phyloP scores from a whole-genome alignment of 2,797 vertebrate species.

The Hylomyscus alleni region DNA sequence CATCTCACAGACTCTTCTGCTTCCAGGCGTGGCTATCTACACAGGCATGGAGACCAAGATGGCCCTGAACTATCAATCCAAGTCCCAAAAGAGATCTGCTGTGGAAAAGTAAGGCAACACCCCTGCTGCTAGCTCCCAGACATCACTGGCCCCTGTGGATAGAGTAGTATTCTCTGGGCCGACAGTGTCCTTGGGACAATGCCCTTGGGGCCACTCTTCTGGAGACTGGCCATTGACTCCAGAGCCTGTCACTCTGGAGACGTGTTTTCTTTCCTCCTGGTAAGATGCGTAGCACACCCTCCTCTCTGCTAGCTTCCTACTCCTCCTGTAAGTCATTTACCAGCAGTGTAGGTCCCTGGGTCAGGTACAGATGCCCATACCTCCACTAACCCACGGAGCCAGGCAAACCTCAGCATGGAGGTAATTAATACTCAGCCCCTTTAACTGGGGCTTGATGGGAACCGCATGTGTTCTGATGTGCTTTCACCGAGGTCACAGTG shows the following conservation, averaged over 20 bases:
- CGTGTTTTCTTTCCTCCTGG: too few relatives aligned
- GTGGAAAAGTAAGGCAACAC: conserved; percentile 95
- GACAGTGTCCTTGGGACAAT: neutral
- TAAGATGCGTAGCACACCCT: neutral
- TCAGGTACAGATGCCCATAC: neutral
- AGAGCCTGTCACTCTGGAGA: accelerated
- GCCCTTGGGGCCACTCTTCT: neutral
- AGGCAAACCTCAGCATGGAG: neutral
- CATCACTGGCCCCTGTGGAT: neutral
- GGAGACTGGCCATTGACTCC: neutral
- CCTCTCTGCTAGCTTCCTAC: too few relatives aligned
- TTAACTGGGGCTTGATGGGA: neutral
- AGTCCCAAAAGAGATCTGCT: conserved; percentile 98
- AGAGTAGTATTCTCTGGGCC: too few relatives aligned
- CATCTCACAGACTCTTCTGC: neutral
- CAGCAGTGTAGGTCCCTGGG: accelerated
- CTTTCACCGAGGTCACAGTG: neutral
- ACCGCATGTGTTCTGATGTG: accelerated
- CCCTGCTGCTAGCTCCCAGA: neutral
- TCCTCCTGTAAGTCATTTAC: accelerated
- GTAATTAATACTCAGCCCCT: neutral
- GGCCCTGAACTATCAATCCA: conserved; percentile 98
- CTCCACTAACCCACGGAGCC: neutral
- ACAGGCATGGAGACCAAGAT: conserved; percentile 99
- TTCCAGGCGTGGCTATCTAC: conserved; percentile 96